phyloP scores from a whole-genome alignment of 1,140 invertebrate genomes.

The Listronotus oregonensis region DNA sequence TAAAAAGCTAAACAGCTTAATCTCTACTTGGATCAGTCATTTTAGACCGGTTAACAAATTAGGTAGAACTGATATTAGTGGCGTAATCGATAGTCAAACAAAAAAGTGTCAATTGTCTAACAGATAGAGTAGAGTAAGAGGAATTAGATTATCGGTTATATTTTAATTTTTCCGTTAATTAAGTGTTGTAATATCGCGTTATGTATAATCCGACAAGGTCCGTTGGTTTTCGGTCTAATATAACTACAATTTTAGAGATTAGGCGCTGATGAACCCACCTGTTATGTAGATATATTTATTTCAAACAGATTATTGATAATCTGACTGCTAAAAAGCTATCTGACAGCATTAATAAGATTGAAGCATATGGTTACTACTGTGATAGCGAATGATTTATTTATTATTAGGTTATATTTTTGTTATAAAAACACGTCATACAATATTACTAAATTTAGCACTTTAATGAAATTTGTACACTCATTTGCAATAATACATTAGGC shows the following conservation, averaged over 20 bases:
- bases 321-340: constrained; percentile 41
- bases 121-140: constrained; percentile 29
- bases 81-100: constrained; percentile 34
- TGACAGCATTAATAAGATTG: constrained; percentile 41
- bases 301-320: constrained; percentile 43
- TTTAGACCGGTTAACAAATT: constrained; percentile 14
- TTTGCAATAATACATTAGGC: too few species aligned
- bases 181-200: constrained; percentile 39
- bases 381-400: constrained; percentile 40
- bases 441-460: neutral
- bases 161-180: constrained; percentile 42
- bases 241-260: constrained; percentile 40
- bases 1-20: neutral
- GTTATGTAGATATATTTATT: constrained; percentile 42
- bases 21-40: constrained; percentile 3
- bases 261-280: constrained; percentile 44
- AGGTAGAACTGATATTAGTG: constrained; percentile 10
- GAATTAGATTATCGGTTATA: constrained; percentile 37
- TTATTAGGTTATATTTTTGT: constrained; percentile 24
- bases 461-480: constrained; percentile 9
- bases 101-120: constrained; percentile 36
- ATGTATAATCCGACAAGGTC: constrained; percentile 39
- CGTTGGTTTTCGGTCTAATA: constrained; percentile 38
- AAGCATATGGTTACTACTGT: constrained; percentile 42
- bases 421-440: constrained; percentile 12